Conservation (phyloP, 2,888 invertebrate species). For the Agrochola lychnidis region DNA sequence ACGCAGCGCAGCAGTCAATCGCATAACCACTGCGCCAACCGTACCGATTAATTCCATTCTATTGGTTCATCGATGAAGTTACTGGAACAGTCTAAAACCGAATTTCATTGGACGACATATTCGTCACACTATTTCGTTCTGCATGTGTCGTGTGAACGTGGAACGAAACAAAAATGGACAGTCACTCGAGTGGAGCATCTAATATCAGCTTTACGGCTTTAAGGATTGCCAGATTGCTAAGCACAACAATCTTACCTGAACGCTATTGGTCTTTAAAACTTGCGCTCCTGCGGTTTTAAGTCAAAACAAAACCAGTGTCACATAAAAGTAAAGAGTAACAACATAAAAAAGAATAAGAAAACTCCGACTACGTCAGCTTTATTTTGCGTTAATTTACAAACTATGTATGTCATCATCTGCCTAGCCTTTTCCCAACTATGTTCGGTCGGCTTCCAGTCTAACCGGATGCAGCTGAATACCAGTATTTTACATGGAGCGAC, state of each 20-base stretch:
- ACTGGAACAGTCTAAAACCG: no score
- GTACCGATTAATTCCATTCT: no score
- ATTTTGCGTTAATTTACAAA: not conserved
- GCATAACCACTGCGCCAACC: no score
- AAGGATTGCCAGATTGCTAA: not conserved
- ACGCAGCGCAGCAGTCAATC: no score
- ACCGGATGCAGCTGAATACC: no score
- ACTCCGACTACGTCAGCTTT: not conserved
- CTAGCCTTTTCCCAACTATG: no score
- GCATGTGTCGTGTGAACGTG: not conserved
- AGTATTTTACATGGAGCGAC: no score
- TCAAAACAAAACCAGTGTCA: not conserved
- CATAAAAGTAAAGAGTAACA: not conserved
- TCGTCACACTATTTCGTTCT: not conserved
- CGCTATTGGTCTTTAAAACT: not conserved
- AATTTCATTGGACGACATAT: not conserved
- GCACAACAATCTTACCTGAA: not conserved
- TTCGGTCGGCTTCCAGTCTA: no score
- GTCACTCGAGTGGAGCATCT: not conserved
- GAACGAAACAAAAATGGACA: not conserved
- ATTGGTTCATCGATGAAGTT: not conserved
- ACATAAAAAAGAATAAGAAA: not conserved
- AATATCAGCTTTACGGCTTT: not conserved
- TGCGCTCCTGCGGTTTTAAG: not conserved
- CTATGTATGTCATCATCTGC: no score